Percentiles rank a stretch among this genome's conserved stretches.
Evolutionary conservation across 2,797 vertebrate genomes (phyloP).

Genomic region (Lophius americanus): DNA sequence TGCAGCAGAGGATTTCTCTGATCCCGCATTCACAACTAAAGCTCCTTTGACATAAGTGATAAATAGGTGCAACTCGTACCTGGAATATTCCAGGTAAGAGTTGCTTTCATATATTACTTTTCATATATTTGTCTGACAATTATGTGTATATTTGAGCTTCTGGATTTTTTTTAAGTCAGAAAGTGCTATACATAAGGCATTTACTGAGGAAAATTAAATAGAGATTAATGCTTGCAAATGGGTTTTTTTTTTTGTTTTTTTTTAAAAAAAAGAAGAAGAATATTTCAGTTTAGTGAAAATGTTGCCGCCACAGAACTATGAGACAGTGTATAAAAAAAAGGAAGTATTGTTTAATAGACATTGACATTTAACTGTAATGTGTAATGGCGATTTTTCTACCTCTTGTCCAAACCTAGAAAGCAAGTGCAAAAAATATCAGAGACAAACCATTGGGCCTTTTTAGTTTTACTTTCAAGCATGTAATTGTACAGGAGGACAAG

Average conservation of each 20-base stretch:
- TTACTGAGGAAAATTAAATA: neutral
- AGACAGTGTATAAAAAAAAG: constrained; percentile 47
- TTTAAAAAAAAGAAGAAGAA: too few relatives aligned
- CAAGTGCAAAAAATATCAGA: constrained; percentile 71
- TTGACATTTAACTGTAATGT: constrained; percentile 73
- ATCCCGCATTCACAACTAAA: constrained; percentile 36
- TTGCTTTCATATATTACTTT: too few relatives aligned
- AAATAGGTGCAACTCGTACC: constrained; percentile 7
- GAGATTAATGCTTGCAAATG: constrained; percentile 3
- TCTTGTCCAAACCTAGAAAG: constrained; percentile 74
- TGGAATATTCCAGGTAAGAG: constrained; percentile 2
- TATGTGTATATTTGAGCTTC: too few relatives aligned
- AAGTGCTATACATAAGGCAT: neutral
- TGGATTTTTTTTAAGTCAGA: too few relatives aligned
- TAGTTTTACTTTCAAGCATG: constrained; percentile 63
- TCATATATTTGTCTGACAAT: too few relatives aligned
- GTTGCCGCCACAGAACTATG: constrained; percentile 41
- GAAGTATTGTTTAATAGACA: constrained; percentile 48
- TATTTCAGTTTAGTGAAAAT: constrained; percentile 21
- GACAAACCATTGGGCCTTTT: constrained; percentile 72
- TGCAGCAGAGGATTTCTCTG: constrained; percentile 27
- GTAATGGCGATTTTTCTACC: constrained; percentile 70
- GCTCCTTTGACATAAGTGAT: constrained; percentile 4
- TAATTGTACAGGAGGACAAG: constrained; percentile 51
- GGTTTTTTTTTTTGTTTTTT: constrained; percentile 29